Conservation (phyloP, 2,888 invertebrate genomes). For the Ophion ellenae region DNA sequence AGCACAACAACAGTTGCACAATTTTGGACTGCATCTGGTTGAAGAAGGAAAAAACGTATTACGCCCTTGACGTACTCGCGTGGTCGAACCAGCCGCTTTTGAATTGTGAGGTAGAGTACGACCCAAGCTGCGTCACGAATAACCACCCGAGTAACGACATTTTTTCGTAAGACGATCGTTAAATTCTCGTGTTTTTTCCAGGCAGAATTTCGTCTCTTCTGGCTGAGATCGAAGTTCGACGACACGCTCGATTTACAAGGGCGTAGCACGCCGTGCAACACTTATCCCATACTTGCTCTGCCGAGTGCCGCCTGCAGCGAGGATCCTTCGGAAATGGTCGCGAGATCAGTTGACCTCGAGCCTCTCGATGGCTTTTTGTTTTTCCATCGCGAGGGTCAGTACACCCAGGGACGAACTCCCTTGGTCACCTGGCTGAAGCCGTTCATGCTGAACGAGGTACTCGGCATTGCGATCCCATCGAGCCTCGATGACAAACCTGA, state of each 20-base stretch:
- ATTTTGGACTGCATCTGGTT: conserved; percentile 94
- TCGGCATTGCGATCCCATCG: conserved; percentile 83
- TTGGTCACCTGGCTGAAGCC: conserved; percentile 96
- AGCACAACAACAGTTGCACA: conserved; percentile 84
- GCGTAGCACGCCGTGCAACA: conserved; percentile 80
- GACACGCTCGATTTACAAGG: conserved; percentile 86
- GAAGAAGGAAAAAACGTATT: conserved; percentile 87
- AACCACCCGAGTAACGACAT: background rate
- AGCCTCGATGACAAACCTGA: conserved; percentile 76
- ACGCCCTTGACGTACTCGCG: conserved; percentile 92
- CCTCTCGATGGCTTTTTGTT: conserved; percentile 94
- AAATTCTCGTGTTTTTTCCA: conserved; percentile 82
- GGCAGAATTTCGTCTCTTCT: conserved; percentile 94
- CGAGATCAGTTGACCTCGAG: conserved; percentile 80
- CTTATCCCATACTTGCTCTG: conserved; percentile 84
- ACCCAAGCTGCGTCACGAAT: conserved; percentile 3
- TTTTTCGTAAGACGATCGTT: background rate
- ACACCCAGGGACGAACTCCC: conserved; percentile 92
- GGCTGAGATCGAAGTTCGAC: conserved; percentile 90
- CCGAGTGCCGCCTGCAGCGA: conserved; percentile 84
- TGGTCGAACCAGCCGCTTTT: conserved; percentile 91
- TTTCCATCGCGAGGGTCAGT: conserved; percentile 93
- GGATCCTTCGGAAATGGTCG: conserved; percentile 84
- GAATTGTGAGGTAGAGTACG: conserved; percentile 88
- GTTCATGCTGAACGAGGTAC: conserved; percentile 93